Evolutionary conservation across 2,888 invertebrate genomes (phyloP), one percentile per base, ranked within the genome.

Genomic region (Phania funesta): DNA sequence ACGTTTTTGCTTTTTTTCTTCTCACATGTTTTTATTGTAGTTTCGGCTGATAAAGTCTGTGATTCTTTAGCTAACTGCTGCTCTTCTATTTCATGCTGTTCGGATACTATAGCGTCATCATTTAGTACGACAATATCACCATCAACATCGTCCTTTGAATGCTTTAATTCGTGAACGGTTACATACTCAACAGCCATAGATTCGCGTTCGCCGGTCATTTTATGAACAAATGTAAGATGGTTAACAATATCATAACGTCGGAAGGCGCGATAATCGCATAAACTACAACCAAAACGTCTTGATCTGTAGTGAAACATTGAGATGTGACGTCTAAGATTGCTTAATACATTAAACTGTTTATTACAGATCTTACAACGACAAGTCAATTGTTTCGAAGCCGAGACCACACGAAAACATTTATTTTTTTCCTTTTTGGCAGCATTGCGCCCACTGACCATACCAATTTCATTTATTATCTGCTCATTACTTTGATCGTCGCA

Each of bases 251-350:
- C 94, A 58, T 93, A 93, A 85, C 94, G 94, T 13, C 93, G 91
- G 84, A 94, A 95, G 79, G 94, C 93, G 87, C 94, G 93, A 87
- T 93, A 96, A 64, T 93, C 92, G 89, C 96, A 96, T 18, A 94
- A 90, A 86, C 93, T 94, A 87, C 96, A 96, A 73, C 94, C 94
- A 87, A 94, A 96, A 29, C 95, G 93, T 86, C 94, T 93, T 1
- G 89, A 88, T 4, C 91, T 88, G 78, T 91, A 90, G 56, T 91
- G 91, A 54, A 90, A 90, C 91, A 91, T 91, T 2, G 91, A 90
- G 44, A 91, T 90, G 79, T 91, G 91, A 2, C 91, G 88, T n/a
- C 91, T 87, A 7, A 91, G 84, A 84, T 91, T 91, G 32, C 91
- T 90, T 0, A 91, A 82, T 0, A 90, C 91, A 83, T 89, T 90